Evolutionary conservation across 2,888 invertebrate genomes (phyloP), one percentile per base, ranked within the genome.

Genomic region (Sinhomidia bicolor): DNA sequence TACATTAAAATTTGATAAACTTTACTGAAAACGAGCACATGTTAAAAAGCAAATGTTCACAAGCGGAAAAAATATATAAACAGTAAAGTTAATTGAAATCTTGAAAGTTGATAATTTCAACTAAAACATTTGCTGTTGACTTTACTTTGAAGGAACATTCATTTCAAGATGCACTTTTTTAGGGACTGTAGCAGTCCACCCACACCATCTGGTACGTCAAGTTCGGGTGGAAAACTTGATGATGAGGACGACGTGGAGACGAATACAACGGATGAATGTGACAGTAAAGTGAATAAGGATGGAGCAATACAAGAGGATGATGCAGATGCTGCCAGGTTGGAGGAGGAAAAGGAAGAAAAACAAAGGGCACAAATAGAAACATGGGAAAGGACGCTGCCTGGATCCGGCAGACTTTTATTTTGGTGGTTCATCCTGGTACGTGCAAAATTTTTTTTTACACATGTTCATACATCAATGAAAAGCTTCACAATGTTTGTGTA

Each of bases 341-440:
- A 80, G 14, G 57, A 57, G 60, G 87, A 82, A 17, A 51, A 82
- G 57, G 65, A 26, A 17, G 54, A 32, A 17, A 80, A 12, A 14
- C 80, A 86, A 6, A 23, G 57, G 23, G 54, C 80, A 17, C 71
- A 41, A 29, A 60, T 79, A 4, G 84, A 88, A 12, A 60, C 41
- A 26, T 88, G 88, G 88, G 88, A 88, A 14, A 10, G 74, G 62
- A 79, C 79, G 12, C 4, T 88, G 26, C 88, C 88, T 7, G 88
- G 88, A 7, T 51, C 71, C 17, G 88, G 88, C 12, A 84, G 68
- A 41, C 23, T 88, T 7, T 29, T 88, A 6, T 47, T 88, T n/a
- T 88, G 79, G 84, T 88, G 88, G 88, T 88, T 79, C 26, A 60
- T 83, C 26, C 51, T 88, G 14, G 88, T 88, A 88, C 84, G 88